Base-by-base conservation (phyloP, 1,140 invertebrate genomes). In the Neodiprion lecontei region DNA sequence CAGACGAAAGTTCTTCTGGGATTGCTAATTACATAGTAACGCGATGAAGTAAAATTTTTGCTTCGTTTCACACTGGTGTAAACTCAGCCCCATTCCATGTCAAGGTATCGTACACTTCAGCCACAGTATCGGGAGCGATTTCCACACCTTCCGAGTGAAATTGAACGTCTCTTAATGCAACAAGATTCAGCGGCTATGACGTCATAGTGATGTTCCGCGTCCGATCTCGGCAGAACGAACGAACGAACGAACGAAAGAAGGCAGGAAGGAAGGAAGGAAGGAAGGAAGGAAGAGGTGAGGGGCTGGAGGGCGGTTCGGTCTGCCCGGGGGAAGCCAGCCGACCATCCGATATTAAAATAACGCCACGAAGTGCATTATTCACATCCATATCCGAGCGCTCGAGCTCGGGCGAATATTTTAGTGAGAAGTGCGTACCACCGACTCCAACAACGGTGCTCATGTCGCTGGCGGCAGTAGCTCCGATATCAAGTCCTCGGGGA, bases 301-400 rank as follows among this genome's bases (percentile, higher is more conserved):
- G 28, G 28, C 11, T 9, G 11, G 11, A 12, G 11, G 53, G 53
- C 9, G 11, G 53, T 1, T 61, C 53, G 53, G 53, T 61, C n/a
- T 7, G 53, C 70, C 48, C 48, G 48, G 23, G 70, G 14, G 40
- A 61, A 61, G 53, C 53, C 53, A 5, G 28, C 47, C 70, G 10
- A 49, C 23, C 53, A 61, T 71, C 70, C 70, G 70, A 71, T 71
- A 71, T 71, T 23, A 71, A 71, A 71, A 71, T 71, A 71, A 71
- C 70, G 70, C 53, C 53, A 9, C 48, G 70, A 48, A 71, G 23
- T 71, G 48, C 70, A 71, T 71, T 71, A 71, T 71, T 71, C 21
- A 71, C 70, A 14, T 47, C 70, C 70, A 71, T 50, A 14, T 50
- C 70, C 70, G 53, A 61, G n/a, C 53, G 53, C 28, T 40, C 53